Evolutionary conservation across 1,140 invertebrate genomes (phyloP).

Genomic region (Panagrolaimus sp.): DNA sequence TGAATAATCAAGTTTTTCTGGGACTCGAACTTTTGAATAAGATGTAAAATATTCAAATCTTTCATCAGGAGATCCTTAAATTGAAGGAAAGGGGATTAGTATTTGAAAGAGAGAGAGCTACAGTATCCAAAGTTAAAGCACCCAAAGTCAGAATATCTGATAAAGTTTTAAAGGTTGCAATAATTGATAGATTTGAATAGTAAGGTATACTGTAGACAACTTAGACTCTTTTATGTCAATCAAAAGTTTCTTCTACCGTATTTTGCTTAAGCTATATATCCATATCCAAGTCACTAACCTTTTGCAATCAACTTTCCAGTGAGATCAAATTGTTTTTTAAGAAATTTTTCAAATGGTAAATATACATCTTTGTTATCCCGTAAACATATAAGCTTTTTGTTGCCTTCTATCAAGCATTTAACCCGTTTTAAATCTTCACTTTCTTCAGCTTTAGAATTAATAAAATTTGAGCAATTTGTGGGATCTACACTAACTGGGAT

Average conservation of each 20-base stretch:
- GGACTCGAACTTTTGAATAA: slow-evolving; percentile 40
- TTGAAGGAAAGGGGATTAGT: background rate
- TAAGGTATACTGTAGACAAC: no score
- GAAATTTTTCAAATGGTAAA: slow-evolving; percentile 30
- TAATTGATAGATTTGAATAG: no score
- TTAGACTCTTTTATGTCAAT: no score
- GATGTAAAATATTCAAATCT: slow-evolving; percentile 40
- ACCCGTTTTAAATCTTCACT: background rate
- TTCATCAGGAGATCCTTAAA: slow-evolving; percentile 14
- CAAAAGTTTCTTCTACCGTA: no score
- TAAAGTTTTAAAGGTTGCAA: no score
- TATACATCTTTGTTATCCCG: slow-evolving; percentile 33
- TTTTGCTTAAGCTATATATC: no score
- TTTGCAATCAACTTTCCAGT: slow-evolving; percentile 14
- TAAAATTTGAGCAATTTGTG: background rate
- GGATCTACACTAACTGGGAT: background rate
- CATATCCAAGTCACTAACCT: no score
- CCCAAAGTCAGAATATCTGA: no score
- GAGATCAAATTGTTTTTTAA: slow-evolving; percentile 45
- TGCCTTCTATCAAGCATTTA: slow-evolving; percentile 20
- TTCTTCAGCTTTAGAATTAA: background rate
- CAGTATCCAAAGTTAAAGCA: no score
- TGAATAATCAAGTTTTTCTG: slow-evolving; percentile 22
- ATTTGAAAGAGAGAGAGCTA: no score
- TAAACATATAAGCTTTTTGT: slow-evolving; percentile 14